Evolutionary conservation across 53 echinoderm and acorn worm species (phyloP).

Genomic region (Luidia sarsii): DNA sequence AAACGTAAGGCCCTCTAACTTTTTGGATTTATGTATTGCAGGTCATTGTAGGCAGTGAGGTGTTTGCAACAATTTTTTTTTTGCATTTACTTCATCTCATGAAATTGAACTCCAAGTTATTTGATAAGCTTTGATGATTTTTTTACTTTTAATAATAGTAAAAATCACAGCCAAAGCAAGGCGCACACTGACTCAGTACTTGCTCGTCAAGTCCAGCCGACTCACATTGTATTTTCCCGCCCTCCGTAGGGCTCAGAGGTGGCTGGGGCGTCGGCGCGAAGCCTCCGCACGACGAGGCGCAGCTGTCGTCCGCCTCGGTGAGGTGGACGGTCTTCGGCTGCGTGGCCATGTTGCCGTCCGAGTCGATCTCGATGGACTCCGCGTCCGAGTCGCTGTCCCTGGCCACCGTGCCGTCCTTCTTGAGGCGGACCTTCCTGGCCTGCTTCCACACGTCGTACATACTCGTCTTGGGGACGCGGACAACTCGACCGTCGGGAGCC

Average conservation of each 20-base stretch:
- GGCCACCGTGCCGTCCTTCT: conserved; percentile 71
- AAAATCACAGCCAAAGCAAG: too few relatives aligned
- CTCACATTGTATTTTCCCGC: conserved; percentile 36
- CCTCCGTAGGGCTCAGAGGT: conserved; percentile 48
- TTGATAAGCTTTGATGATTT: too few relatives aligned
- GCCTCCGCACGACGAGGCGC: conserved; percentile 53
- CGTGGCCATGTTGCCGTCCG: conserved; percentile 48
- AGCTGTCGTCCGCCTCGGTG: neutral
- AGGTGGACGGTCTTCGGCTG: conserved; percentile 49
- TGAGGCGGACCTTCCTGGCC: conserved; percentile 63
- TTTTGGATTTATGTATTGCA: too few relatives aligned
- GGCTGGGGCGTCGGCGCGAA: conserved; percentile 51
- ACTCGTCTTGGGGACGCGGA: conserved; percentile 41
- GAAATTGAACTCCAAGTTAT: too few relatives aligned
- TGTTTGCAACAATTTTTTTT: too few relatives aligned
- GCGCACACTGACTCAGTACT: too few relatives aligned
- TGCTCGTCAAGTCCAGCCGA: neutral
- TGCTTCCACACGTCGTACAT: conserved; percentile 6
- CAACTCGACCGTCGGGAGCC: conserved; percentile 49
- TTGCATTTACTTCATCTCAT: too few relatives aligned
- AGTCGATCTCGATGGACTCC: conserved; percentile 68
- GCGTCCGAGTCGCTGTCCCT: conserved; percentile 74
- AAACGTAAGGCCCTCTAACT: too few relatives aligned
- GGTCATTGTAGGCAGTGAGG: too few relatives aligned
- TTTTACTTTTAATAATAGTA: too few relatives aligned